Evolutionary conservation across 2,113 vertebrate genomes (phyloP).

Genomic region (Catharus bicknelli): DNA sequence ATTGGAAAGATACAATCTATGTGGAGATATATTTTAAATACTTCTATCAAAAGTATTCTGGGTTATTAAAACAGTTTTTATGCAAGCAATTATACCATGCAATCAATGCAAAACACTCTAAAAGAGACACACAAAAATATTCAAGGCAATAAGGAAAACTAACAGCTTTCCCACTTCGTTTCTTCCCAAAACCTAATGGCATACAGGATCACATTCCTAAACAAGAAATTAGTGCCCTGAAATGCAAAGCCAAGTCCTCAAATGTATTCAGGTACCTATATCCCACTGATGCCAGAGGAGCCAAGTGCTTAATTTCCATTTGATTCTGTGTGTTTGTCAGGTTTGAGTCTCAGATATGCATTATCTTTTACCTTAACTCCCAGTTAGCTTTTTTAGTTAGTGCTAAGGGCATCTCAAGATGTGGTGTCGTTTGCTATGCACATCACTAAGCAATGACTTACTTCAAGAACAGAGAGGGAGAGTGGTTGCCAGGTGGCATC

Average conservation of each 20-base stretch:
- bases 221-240: not conserved
- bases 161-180: not conserved
- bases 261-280: not conserved
- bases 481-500: not conserved
- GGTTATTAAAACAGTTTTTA: not conserved
- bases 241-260: not conserved
- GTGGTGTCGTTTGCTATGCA: not conserved
- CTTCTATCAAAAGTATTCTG: not conserved
- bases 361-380: not conserved
- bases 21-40: slow-evolving; percentile 7
- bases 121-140: not conserved
- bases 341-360: not conserved
- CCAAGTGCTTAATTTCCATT: not conserved
- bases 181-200: not conserved
- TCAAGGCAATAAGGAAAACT: not conserved
- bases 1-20: not conserved
- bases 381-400: not conserved
- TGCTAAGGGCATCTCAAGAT: not conserved
- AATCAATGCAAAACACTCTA: not conserved
- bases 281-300: not conserved
- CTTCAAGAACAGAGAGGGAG: not conserved
- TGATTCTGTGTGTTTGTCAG: not conserved
- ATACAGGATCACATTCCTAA: not conserved
- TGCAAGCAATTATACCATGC: not conserved
- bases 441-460: not conserved